A percentile compares a stretch with the other conserved stretches of the same genome.
Conservation (phyloP, 2,888 invertebrate genomes). For the Elmis aenea region DNA sequence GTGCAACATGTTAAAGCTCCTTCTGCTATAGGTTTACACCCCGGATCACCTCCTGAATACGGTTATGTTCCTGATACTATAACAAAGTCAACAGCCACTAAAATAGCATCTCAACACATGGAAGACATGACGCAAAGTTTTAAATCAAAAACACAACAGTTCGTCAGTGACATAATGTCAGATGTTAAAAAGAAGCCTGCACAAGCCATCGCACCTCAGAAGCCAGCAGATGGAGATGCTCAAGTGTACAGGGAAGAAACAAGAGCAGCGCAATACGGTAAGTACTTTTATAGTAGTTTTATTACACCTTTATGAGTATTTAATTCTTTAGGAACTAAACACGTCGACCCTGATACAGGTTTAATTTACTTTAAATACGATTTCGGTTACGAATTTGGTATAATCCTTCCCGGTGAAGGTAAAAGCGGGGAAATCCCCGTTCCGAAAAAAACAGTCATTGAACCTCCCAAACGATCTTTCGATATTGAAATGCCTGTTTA, state of each 20-base stretch:
- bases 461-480: conserved; percentile 52
- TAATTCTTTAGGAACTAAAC: conserved; percentile 59
- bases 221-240: conserved; percentile 50
- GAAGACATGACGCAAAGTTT: conserved; percentile 63
- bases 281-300: conserved; percentile 36
- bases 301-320: conserved; percentile 1
- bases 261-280: conserved; percentile 67
- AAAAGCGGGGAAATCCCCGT: conserved; percentile 47
- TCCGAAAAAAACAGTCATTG: conserved; percentile 47
- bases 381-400: conserved; percentile 74
- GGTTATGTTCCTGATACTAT: conserved; percentile 49
- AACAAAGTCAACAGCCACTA: conserved; percentile 44
- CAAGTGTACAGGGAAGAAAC: conserved; percentile 67
- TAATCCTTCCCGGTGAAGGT: conserved; percentile 64
- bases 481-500: conserved; percentile 64
- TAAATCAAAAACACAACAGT: conserved; percentile 64
- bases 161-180: conserved; percentile 59
- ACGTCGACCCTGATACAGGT: conserved; percentile 70
- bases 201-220: conserved; percentile 42
- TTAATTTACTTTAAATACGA: conserved; percentile 78
- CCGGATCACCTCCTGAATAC: conserved; percentile 58
- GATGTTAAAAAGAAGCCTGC: conserved; percentile 51
- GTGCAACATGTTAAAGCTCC: conserved; percentile 17
- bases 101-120: conserved; percentile 59
- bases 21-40: conserved; percentile 45